Percentiles rank a stretch among this genome's conserved stretches.
phyloP scores from a whole-genome alignment of 2,797 vertebrate species.

The Tenualosa ilisha region DNA sequence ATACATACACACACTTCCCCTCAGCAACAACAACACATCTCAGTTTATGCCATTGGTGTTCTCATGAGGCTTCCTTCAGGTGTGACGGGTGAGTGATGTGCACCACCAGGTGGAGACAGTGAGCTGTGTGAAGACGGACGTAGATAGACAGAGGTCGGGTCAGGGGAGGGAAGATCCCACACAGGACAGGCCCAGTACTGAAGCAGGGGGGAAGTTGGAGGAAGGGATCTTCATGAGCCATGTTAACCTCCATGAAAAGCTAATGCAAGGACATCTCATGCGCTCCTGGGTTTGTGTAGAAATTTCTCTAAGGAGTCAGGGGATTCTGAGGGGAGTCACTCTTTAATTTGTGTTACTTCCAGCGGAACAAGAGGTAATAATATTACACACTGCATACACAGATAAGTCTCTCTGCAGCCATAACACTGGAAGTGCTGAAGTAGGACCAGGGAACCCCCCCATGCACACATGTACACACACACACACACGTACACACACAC shows the following conservation, averaged over 20 bases:
- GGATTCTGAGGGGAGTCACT: background rate
- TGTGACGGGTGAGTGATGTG: background rate
- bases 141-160: background rate
- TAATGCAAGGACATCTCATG: background rate
- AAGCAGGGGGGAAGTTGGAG: no score
- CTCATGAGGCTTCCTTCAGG: background rate
- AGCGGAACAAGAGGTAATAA: background rate
- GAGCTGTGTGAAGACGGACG: background rate
- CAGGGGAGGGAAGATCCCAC: background rate
- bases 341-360: background rate
- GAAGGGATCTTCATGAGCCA: background rate
- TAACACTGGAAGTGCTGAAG: background rate
- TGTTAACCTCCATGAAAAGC: background rate
- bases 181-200: background rate
- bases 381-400: background rate
- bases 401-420: background rate
- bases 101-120: background rate
- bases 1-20: background rate
- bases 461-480: background rate
- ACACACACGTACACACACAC: conserved; percentile 6
- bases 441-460: background rate
- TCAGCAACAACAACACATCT: background rate
- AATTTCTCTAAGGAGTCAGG: background rate
- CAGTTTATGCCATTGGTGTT: background rate
- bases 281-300: background rate